phyloP scores from a whole-genome alignment of 2,113 vertebrate species.

The Onychostoma macrolepis region DNA sequence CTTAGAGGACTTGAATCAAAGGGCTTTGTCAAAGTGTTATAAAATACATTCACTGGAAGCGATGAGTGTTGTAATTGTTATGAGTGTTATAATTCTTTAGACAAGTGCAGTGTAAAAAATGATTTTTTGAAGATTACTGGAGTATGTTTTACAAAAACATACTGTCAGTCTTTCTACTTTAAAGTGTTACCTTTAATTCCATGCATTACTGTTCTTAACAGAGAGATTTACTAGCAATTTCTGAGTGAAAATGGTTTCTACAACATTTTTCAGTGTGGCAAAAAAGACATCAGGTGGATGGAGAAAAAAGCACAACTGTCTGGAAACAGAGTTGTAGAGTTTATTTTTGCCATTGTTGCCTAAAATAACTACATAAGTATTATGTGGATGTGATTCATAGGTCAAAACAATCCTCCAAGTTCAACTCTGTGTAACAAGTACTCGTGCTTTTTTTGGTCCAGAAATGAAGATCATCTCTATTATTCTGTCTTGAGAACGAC shows the following conservation, averaged over 20 bases:
- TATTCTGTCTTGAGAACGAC: background rate
- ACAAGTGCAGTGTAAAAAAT: background rate
- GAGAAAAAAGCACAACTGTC: background rate
- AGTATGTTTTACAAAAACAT: background rate
- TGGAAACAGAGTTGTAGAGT: conserved; percentile 18
- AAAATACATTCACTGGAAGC: background rate
- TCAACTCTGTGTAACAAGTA: conserved; percentile 8
- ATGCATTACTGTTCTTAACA: too few relatives aligned
- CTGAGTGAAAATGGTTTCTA: background rate
- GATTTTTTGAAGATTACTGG: too few relatives aligned
- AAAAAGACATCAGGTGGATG: background rate
- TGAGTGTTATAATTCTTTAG: background rate
- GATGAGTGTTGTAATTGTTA: background rate
- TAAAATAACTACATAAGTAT: background rate
- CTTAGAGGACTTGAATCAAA: background rate
- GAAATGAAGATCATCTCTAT: background rate
- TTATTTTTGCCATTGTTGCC: conserved; percentile 34
- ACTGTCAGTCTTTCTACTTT: background rate
- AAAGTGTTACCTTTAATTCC: background rate
- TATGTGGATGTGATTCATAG: background rate
- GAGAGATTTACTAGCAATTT: background rate
- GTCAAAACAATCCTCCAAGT: background rate
- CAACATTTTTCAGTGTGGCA: background rate
- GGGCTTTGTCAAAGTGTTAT: background rate
- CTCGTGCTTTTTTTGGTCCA: background rate